Percentiles rank a stretch among this genome's conserved stretches.
phyloP scores from a whole-genome alignment of 2,797 vertebrate genomes.

The Heliangelus exortis region DNA sequence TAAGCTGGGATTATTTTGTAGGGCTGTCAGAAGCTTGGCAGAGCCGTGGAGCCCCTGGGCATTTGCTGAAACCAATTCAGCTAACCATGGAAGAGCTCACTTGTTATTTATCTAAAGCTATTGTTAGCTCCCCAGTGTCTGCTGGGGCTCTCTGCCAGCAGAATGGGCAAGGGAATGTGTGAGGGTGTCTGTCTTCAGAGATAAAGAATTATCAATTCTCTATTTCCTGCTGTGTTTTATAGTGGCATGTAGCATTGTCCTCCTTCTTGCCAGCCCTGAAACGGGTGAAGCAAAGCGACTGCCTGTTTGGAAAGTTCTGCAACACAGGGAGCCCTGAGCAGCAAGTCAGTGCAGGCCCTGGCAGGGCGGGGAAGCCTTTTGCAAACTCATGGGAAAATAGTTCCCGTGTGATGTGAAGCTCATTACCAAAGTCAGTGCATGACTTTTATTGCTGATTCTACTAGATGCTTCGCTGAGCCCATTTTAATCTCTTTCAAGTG shows the following conservation, averaged over 20 bases:
- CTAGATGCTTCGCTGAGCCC: conserved; percentile 57
- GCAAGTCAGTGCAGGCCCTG: conserved; percentile 69
- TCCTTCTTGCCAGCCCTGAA: conserved; percentile 8
- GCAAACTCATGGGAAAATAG: conserved; percentile 72
- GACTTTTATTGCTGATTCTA: conserved; percentile 66
- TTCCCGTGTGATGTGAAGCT: conserved; percentile 66
- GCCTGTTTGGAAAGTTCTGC: conserved; percentile 63
- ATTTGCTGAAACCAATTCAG: conserved; percentile 41
- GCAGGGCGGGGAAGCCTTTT: conserved; percentile 63
- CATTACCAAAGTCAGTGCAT: conserved; percentile 57
- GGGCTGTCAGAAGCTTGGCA: conserved; percentile 48
- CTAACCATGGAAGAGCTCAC: conserved; percentile 16
- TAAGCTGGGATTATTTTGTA: neutral
- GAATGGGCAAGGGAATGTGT: neutral
- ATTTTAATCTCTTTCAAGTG: conserved; percentile 71
- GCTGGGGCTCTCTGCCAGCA: neutral
- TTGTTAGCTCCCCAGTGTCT: neutral
- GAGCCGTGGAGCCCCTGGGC: conserved; percentile 32
- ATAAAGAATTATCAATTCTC: neutral
- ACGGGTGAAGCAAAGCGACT: conserved; percentile 18
- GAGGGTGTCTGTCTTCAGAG: neutral
- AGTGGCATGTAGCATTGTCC: neutral
- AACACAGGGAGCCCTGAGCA: conserved; percentile 42
- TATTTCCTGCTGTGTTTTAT: conserved; percentile 9
- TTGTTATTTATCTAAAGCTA: neutral